Percentiles rank a stretch among this genome's conserved stretches.
These are phyloP conservation scores for Hiodon alosoides DNA, from an alignment of 2,113 vertebrate species.

Conservation along the genomic window DNA sequence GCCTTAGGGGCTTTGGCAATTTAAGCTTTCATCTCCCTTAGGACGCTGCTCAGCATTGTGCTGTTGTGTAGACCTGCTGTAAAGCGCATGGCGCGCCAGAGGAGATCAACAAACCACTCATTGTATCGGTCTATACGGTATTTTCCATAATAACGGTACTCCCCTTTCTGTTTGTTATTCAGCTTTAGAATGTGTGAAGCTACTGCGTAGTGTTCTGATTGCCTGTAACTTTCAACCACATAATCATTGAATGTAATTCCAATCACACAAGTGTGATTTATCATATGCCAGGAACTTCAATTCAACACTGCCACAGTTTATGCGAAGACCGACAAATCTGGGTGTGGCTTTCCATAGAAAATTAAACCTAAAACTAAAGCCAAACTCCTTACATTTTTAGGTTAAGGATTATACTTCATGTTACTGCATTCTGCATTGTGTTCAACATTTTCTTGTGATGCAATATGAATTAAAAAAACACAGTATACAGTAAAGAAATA, in stretches of 20 bases:
- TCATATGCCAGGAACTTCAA: no score
- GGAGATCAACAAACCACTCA: constrained; percentile 13
- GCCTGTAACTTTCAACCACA: neutral
- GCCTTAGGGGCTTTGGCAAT: constrained; percentile 43
- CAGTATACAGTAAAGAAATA: no score
- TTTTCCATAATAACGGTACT: neutral
- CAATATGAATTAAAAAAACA: no score
- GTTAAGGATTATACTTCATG: no score
- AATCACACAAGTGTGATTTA: neutral
- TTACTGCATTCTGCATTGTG: no score
- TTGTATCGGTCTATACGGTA: neutral
- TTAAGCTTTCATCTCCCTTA: constrained; percentile 47
- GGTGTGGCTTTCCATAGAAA: neutral
- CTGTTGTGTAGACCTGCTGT: constrained; percentile 58
- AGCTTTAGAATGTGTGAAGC: neutral
- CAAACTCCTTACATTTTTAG: no score
- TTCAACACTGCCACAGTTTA: neutral
- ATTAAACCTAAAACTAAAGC: neutral
- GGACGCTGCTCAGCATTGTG: constrained; percentile 53
- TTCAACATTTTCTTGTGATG: no score
- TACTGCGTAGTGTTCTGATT: neutral
- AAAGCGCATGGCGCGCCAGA: constrained; percentile 54
- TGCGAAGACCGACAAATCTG: neutral
- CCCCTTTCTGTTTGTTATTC: neutral
- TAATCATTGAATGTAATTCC: neutral